Conservation (phyloP, 2,888 invertebrate species). For the Calliopum simillimum region DNA sequence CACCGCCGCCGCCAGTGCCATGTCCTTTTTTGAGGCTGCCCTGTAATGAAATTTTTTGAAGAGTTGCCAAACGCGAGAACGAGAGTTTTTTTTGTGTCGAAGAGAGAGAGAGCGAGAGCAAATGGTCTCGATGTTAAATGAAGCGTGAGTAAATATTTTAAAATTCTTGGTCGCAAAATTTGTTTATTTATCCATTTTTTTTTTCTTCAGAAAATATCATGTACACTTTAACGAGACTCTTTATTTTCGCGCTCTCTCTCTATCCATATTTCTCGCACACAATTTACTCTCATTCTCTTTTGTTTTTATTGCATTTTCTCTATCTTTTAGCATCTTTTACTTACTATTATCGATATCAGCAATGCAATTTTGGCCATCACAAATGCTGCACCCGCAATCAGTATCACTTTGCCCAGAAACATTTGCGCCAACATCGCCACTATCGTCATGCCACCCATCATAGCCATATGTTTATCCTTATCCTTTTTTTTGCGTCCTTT, state of each 20-base stretch:
- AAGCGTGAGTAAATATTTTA: not conserved
- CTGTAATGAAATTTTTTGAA: conserved; percentile 52
- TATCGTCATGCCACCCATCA: conserved; percentile 74
- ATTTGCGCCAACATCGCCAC: conserved; percentile 75
- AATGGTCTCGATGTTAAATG: no score
- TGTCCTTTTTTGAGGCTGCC: conserved; percentile 74
- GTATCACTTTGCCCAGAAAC: conserved; percentile 76
- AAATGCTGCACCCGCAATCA: conserved; percentile 76
- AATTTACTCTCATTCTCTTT: not conserved
- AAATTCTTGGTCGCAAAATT: not conserved
- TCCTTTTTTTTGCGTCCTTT: conserved; percentile 71
- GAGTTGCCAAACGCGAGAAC: not conserved
- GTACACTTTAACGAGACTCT: not conserved
- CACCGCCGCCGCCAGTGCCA: conserved; percentile 67
- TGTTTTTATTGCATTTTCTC: not conserved
- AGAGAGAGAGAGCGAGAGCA: no score
- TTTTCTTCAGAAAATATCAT: not conserved
- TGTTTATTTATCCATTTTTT: not conserved
- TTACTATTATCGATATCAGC: conserved; percentile 71
- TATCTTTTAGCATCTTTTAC: conserved; percentile 42
- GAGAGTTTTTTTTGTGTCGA: no score
- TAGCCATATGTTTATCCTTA: conserved; percentile 69
- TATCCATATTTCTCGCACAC: not conserved
- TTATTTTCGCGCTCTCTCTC: conserved; percentile 3
- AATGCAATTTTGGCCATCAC: conserved; percentile 76